Evolutionary conservation across 2,113 vertebrate genomes (phyloP), one percentile per base, ranked within the genome.

Genomic region (Fregata magnificens): DNA sequence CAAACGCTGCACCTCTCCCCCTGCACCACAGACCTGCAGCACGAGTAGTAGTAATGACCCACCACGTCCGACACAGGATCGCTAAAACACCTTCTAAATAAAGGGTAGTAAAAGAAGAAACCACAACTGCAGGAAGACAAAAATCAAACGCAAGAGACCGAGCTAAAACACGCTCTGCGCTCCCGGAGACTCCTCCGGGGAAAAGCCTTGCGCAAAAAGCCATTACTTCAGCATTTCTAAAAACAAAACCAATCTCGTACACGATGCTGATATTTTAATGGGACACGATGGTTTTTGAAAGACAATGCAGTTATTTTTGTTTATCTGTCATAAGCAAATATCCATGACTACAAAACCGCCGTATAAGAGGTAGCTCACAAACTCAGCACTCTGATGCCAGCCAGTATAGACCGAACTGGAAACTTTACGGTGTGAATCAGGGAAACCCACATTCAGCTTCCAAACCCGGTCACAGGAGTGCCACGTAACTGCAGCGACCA

Each of bases 191-290:
- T 83, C 65, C 91, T 67, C 77, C 0, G 2, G 86, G 71, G 91
- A 86, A 88, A 89, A 92, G 83, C 69, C 65, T 96, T 13, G 6
- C 6, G 12, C 47, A 78, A 84, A 85, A 96, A 96, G 72, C 69
- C 80, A 74, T 67, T 86, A 85, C 63, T 67, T 89, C 94, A 95
- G 93, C 95, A 82, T 44, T 93, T 91, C 83, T 83, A 61, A 95
- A 90, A 88, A 47, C 85, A 70, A 93, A 95, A 7, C 56, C 58
- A 3, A 72, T 14, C 88, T 79, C 3, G 0, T 80, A 24, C 3
- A 2, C 4, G 11, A 28, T 9, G 4, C 24, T 2, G n/a, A 6
- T 70, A 31, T 59, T 90, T 85, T 63, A 92, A 83, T n/a, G 66
- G 81, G 59, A 90, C 58, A 49, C 5, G 8, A 62, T 3, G 8